These are phyloP conservation scores for Polypterus bichir DNA, from an alignment of 2,113 vertebrate species.

Conservation along the genomic window DNA sequence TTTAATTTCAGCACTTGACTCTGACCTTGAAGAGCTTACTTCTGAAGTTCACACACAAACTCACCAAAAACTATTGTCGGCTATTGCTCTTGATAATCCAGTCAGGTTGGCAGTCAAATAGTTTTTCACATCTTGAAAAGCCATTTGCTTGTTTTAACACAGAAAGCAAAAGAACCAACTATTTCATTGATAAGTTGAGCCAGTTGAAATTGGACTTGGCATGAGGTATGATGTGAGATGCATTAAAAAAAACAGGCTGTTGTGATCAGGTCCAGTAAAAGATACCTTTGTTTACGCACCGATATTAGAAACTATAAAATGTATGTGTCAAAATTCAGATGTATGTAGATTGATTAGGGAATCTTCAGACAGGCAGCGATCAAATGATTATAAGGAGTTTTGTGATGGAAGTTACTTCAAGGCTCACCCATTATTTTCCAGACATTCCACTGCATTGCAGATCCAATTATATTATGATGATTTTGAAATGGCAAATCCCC, in stretches of 20 bases:
- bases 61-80: too few species aligned
- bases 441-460: constrained; percentile 13
- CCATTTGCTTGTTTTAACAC: too few species aligned
- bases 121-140: too few species aligned
- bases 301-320: constrained; percentile 26
- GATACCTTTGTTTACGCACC: constrained; percentile 19
- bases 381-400: constrained; percentile 15
- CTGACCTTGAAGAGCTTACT: too few species aligned
- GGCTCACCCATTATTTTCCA: constrained; percentile 17
- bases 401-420: constrained; percentile 18
- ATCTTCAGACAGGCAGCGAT: constrained; percentile 10
- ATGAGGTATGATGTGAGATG: constrained; percentile 13
- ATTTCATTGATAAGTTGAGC: constrained; percentile 19
- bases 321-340: constrained; percentile 20
- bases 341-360: constrained; percentile 17
- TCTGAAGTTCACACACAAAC: too few species aligned
- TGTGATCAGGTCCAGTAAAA: constrained; percentile 20
- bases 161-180: constrained; percentile 17
- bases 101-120: too few species aligned
- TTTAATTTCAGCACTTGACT: too few species aligned
- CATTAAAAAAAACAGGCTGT: constrained; percentile 15
- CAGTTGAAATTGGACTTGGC: constrained; percentile 14
- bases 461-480: constrained; percentile 18
- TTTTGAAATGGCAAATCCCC: constrained; percentile 16
- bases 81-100: too few species aligned